Base-by-base conservation (phyloP, 2,113 vertebrate species). In the Syngnathoides biaculeatus region DNA sequence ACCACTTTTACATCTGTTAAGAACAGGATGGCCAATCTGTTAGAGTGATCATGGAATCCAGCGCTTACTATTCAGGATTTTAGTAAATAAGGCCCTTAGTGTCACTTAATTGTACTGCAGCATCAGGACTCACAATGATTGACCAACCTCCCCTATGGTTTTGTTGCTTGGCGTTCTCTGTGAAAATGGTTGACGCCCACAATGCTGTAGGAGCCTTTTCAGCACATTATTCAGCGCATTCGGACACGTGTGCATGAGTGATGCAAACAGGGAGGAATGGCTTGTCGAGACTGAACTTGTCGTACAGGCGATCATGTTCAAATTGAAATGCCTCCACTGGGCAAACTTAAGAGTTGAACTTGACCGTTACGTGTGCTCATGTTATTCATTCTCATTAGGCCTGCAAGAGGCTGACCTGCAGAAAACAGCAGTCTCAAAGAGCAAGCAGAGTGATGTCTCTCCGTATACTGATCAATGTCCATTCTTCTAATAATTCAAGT, bases 391-490 rank as follows among this genome's bases (percentile, higher is more conserved):
- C 79, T 81, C 65, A 65, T 85, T 82, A 84, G 75, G 64, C 2
- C 30, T 0, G 9, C 40, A 12, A 12, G 2, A 77, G 85, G 79
- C 83, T 79, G 78, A 74, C 70, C n/a, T 10, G 58, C 38, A 20
- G 35, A 48, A 27, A 63, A 59, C 58, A 42, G 70, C 24, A 20
- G 17, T 12, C 68, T 76, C 42, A 4, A 43, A 58, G 55, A 67
- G 65, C 10, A 64, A 62, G 64, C 52, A 40, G 74, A 69, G 71
- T 74, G 75, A 78, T 77, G 78, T 73, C 68, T 3, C 56, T 71
- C 40, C 73, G 75, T 84, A 78, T 77, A 69, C 77, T 76, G 74
- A 86, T 86, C 85, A 82, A 78, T 86, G 82, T 48, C 73, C 66
- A 67, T 73, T 68, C 70, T n/a, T 75, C 77, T 79, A 85, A 85